Evolutionary conservation across 2,888 invertebrate species (phyloP), one percentile per base, ranked within the genome.

Genomic region (Caenorhabditis imperialis): DNA sequence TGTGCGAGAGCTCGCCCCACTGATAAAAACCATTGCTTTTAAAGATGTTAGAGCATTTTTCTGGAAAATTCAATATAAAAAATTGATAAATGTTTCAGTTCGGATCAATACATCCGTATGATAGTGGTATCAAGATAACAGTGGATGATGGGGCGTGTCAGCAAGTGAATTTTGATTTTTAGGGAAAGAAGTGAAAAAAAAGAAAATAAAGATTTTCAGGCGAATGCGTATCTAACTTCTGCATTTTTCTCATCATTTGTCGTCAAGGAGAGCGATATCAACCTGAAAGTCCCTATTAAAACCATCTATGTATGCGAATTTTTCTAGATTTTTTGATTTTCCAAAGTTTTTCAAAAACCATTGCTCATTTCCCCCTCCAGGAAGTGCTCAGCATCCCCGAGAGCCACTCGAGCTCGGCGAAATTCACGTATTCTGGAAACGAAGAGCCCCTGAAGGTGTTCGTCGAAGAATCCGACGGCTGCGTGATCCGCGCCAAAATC

Each of bases 301-400:
- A 63, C 67, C 6, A 23, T 78, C 35, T 42, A 47, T 35, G 73
- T 77, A 48, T 16, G 47, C 20, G 10, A 30, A 10, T n/a, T n/a
- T n/a, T n/a, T n/a, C n/a, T n/a, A n/a, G n/a, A n/a, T 33, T 37
- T 10, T 35, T 35, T 35, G n/a, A n/a, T n/a, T n/a, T n/a, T n/a
- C n/a, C n/a, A 27, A 40, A 22, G 23, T 7, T 6, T 23, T 38
- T 7, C n/a, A 42, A 10, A 54, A 54, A 38, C 3, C 16, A 33
- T 10, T n/a, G 16, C 14, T 2, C 14, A 18, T 40, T 44, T 63
- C 25, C 10, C 10, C 30, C 30, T 60, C 35, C 55, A 73, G 73
- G 78, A 78, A 35, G 58, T 69, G n/a, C 55, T 78, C 4, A 65
- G 57, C 18, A 78, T 78, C 25, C 37, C 70, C 5, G 78, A 78